Conservation (phyloP, 2,113 vertebrate genomes). For the Cranoglanis bouderius region DNA sequence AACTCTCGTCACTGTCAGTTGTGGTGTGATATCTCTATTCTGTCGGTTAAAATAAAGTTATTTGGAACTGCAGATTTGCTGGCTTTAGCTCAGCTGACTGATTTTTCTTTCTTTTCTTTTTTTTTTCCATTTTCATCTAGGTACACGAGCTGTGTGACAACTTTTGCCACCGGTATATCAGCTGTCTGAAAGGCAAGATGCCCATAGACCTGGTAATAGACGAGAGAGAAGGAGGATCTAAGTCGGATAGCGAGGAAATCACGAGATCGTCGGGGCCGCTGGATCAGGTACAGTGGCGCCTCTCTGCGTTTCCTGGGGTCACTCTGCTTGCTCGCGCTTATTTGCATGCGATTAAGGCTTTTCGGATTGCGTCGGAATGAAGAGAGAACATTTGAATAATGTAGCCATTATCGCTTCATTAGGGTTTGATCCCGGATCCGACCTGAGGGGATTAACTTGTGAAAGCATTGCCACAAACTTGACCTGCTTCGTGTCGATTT, state of each 20-base stretch:
- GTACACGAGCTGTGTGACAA: constrained; percentile 99
- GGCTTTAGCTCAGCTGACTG: constrained; percentile 29
- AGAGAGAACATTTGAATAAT: constrained; percentile 84
- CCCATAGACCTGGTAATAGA: constrained; percentile 99
- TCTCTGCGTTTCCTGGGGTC: constrained; percentile 74
- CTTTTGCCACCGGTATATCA: constrained; percentile 99
- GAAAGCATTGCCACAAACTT: constrained; percentile 89
- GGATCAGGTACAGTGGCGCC: constrained; percentile 86
- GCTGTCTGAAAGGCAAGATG: constrained; percentile 99
- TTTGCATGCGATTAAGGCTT: constrained; percentile 98
- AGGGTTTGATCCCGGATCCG: constrained; percentile 88
- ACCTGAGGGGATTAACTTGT: constrained; percentile 92
- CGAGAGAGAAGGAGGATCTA: constrained; percentile 97
- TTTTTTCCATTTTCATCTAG: constrained; percentile 70
- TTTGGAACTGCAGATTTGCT: constrained; percentile 77
- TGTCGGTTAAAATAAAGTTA: constrained; percentile 78
- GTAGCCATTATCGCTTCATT: constrained; percentile 98
- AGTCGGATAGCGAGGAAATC: constrained; percentile 99
- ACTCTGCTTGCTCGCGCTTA: constrained; percentile 84
- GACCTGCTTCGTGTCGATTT: constrained; percentile 97
- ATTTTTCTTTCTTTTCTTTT: constrained; percentile 29
- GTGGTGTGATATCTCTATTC: constrained; percentile 97
- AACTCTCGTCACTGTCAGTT: constrained; percentile 99
- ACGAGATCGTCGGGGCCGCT: constrained; percentile 94
- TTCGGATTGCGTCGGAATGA: constrained; percentile 96